Evolutionary conservation across 2,113 vertebrate species (phyloP), one percentile per base, ranked within the genome.

Genomic region (Marmota flaviventris): DNA sequence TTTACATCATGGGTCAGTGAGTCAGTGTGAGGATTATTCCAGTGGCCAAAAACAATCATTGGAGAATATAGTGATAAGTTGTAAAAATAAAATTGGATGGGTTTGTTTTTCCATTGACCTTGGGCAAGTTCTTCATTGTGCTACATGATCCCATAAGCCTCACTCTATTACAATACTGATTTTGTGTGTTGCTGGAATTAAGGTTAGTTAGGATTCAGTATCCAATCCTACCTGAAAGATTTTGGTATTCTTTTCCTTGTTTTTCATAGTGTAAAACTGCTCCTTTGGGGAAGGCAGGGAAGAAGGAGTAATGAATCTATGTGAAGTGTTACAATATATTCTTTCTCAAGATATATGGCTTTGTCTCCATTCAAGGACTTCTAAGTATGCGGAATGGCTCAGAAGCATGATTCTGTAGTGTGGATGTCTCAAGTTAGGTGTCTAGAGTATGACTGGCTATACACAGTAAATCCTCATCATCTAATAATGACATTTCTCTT

Each of bases 121-220:
- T 90, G 34, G 37, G 29, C 34, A 96, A 75, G 34, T 85, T 65
- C 78, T 89, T 20, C 42, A 42, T 89, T 82, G 94, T 92, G n/a
- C 13, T 11, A 56, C 8, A 67, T 53, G n/a, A 72, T 27, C 39
- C 58, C 32, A 45, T 32, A n/a, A 42, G 7, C 27, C 22, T 85
- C 34, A 83, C 17, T 89, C n/a, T 67, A 16, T 70, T 18, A 92
- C 58, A 89, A 51, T 53, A 83, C 12, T 56, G 56, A 91, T 73
- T 93, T 96, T 85, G 45, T 90, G 27, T 37, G 63, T 91, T 83
- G 72, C 48, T 76, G 29, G 24, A 89, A 89, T 51, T 73, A 72
- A 92, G 24, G 1, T 81, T 89, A 67, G 34, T 34, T 81, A 61
- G 22, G 39, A 42, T 22, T 86, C 16, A 58, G 37, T 85, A 81